Base-by-base conservation (phyloP, 2,888 invertebrate genomes). In the Allygus modestus region DNA sequence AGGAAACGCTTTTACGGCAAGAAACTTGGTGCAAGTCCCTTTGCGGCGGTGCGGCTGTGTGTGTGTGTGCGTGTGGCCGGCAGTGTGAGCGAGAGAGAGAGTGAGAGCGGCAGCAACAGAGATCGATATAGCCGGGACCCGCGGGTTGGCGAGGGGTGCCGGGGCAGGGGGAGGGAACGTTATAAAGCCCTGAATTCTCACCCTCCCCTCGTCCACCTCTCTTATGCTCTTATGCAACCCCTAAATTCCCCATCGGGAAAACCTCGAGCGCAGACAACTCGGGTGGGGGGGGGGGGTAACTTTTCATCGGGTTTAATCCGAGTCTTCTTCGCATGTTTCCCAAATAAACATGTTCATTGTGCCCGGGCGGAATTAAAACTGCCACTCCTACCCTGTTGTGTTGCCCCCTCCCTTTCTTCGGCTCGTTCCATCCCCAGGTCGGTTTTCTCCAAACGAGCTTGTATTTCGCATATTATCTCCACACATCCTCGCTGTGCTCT, bases 171-270 rank as follows among this genome's bases (percentile, higher is more conserved):
- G 73, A 20, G 75, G 54, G 83, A 51, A 75, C 33, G 54, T 33
- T 83, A 83, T 83, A 83, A 83, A 83, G 75, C 83, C 75, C 75
- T 83, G 83, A 83, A 83, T 83, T 83, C 83, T 83, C 83, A 83
- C 83, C 83, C 82, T 71, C 69, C 82, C 83, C 82, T 28, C 79
- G 37, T 12, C 83, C 71, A 37, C 75, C 83, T 83, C 82, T 71
- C 83, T 83, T 83, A 83, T 83, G 83, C 83, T 83, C 83, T 83
- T 83, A 83, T 83, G 83, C 83, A 83, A 83, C 83, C 83, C 83
- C 83, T 83, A 83, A 83, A 83, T 83, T 83, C 54, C 75, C 75
- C 75, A 75, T 83, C 83, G 75, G 83, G 75, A 83, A 83, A 83
- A 83, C 83, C 79, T 79, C 79, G 51, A 11, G 51, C 79, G 11